A percentile compares a stretch with the other conserved stretches of the same genome.
Conservation (phyloP, 2,113 vertebrate genomes). For the Arizona elegans region DNA sequence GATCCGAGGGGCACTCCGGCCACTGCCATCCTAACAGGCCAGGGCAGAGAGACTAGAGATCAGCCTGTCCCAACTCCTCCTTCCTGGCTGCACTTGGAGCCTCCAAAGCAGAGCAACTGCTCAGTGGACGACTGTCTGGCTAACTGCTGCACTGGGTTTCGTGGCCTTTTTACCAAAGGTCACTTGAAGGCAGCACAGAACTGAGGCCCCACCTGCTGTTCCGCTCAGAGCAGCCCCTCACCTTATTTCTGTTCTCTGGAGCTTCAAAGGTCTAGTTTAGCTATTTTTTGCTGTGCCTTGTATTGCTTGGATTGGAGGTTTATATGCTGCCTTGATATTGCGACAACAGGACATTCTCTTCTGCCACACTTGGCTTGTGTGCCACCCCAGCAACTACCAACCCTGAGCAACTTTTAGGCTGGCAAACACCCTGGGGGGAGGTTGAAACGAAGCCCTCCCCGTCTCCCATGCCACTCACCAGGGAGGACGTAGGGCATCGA, state of each 20-base stretch:
- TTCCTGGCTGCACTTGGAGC: not conserved
- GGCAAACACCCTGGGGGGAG: not conserved
- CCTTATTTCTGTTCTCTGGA: not conserved
- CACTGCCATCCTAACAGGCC: not conserved
- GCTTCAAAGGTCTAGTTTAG: not conserved
- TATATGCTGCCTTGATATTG: not conserved
- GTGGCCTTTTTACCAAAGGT: not conserved
- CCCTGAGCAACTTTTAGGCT: not conserved
- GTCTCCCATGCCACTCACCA: conserved; percentile 63
- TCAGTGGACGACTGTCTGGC: no score
- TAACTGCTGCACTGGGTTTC: not conserved
- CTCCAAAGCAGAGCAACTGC: not conserved
- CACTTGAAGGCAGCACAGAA: not conserved
- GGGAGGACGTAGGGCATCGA: conserved; percentile 72
- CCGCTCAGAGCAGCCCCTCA: not conserved
- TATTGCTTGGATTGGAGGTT: not conserved
- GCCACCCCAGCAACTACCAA: not conserved
- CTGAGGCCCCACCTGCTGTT: not conserved
- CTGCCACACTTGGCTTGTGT: not conserved
- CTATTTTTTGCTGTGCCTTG: not conserved
- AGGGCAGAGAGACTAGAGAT: not conserved
- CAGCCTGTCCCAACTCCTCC: not conserved
- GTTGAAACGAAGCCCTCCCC: not conserved
- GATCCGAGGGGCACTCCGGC: not conserved
- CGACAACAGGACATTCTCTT: not conserved